phyloP scores from a whole-genome alignment of 2,113 vertebrate genomes.

The Geococcyx californianus region DNA sequence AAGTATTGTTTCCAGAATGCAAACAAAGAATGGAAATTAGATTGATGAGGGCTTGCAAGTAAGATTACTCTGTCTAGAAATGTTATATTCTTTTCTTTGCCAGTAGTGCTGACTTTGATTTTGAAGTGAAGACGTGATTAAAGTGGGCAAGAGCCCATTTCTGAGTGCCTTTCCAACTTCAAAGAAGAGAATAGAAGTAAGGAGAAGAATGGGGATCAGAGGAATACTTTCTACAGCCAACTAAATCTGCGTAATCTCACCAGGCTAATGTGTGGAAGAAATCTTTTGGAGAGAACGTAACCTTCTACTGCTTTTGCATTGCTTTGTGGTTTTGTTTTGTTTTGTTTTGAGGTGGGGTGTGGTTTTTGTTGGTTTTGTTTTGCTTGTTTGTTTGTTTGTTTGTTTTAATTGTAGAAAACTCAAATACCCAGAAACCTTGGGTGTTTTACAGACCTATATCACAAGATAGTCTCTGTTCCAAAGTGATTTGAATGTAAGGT shows the following conservation, averaged over 20 bases:
- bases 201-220: not conserved
- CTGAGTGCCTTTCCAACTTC: not conserved
- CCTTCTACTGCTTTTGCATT: not conserved
- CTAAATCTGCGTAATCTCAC: not conserved
- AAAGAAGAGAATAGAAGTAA: not conserved
- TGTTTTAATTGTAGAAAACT: not conserved
- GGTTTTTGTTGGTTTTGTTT: not conserved
- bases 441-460: not conserved
- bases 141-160: not conserved
- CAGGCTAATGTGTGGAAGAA: not conserved
- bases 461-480: not conserved
- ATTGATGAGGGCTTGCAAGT: not conserved
- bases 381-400: not conserved
- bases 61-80: not conserved
- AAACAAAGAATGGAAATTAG: not conserved
- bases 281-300: not conserved
- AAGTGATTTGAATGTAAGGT: not conserved
- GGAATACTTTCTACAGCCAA: not conserved
- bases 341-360: not conserved
- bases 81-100: not conserved
- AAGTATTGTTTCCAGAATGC: not conserved
- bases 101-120: not conserved
- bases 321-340: not conserved
- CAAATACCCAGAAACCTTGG: not conserved
- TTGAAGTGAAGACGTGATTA: not conserved